These are phyloP conservation scores for Enteromius fasciolatus DNA, from an alignment of 2,797 vertebrate genomes.

Conservation along the genomic window DNA sequence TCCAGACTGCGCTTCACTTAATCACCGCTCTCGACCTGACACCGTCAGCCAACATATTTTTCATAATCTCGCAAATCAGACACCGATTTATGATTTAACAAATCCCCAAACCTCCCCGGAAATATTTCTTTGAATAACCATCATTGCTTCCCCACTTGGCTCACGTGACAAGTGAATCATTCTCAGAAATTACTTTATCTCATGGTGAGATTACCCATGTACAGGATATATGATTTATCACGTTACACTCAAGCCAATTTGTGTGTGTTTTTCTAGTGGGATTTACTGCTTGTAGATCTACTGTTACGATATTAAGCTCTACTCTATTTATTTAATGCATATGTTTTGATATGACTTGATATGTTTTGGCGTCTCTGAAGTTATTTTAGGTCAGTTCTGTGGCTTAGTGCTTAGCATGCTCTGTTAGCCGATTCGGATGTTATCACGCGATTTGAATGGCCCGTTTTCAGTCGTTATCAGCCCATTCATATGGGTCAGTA, in stretches of 20 bases:
- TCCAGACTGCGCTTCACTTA: conserved; percentile 25
- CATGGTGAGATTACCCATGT: not conserved
- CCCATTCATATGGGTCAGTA: too few relatives aligned
- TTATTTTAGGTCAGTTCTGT: not conserved
- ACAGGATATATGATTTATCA: conserved; percentile 20
- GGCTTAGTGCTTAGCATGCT: not conserved
- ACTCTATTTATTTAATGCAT: not conserved
- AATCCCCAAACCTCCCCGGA: conserved; percentile 38
- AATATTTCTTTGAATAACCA: conserved; percentile 40
- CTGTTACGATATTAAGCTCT: not conserved
- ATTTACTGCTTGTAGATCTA: conserved; percentile 5
- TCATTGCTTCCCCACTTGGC: conserved; percentile 4
- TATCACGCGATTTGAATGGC: too few relatives aligned
- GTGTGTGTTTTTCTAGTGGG: conserved; percentile 8
- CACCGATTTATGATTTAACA: conserved; percentile 47
- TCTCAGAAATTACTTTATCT: conserved; percentile 18
- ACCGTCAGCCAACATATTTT: conserved; percentile 33
- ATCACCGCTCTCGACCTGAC: conserved; percentile 38
- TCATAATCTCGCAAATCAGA: conserved; percentile 48
- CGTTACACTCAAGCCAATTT: not conserved
- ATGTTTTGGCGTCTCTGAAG: conserved; percentile 5
- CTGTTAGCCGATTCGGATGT: too few relatives aligned
- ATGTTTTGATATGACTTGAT: conserved; percentile 31
- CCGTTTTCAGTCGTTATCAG: too few relatives aligned
- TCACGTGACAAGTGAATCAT: conserved; percentile 30